These are phyloP conservation scores for Aleiodes alternator DNA, from an alignment of 2,888 invertebrate species.

Conservation along the genomic window DNA sequence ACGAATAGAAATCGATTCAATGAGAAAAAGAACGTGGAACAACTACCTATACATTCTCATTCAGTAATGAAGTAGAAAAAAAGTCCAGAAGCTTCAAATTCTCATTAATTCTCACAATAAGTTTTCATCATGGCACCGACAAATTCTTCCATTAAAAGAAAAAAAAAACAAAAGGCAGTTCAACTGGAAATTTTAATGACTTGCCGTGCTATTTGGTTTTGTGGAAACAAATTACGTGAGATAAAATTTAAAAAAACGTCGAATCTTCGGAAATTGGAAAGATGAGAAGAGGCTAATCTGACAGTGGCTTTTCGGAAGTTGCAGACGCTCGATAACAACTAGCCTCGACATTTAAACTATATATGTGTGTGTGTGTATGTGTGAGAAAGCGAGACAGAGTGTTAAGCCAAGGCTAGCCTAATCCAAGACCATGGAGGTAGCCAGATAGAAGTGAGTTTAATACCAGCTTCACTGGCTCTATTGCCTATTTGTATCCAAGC, in stretches of 20 bases:
- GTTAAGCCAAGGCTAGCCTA: slow-evolving; percentile 25
- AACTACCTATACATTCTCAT: not conserved
- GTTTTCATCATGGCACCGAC: slow-evolving; percentile 1
- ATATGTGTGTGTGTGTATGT: not conserved
- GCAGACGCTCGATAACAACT: slow-evolving; percentile 18
- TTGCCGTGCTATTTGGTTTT: not conserved
- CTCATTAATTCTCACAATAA: slow-evolving; percentile 40
- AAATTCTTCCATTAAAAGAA: too few relatives aligned
- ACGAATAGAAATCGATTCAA: slow-evolving; percentile 9
- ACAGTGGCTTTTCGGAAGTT: not conserved
- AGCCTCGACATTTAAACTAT: slow-evolving; percentile 36
- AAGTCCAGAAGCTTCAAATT: slow-evolving; percentile 36
- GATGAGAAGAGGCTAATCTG: not conserved
- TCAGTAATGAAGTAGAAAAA: slow-evolving; percentile 12
- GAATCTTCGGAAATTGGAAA: not conserved
- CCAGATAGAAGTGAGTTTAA: slow-evolving; percentile 51
- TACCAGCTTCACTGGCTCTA: slow-evolving; percentile 50
- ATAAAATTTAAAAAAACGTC: not conserved
- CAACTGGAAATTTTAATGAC: slow-evolving; percentile 2
- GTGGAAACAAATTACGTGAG: not conserved
- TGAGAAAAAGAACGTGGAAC: not conserved
- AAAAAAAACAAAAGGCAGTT: not conserved
- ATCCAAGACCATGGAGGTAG: slow-evolving; percentile 28
- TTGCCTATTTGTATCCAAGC: slow-evolving; percentile 56
- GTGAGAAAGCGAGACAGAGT: slow-evolving; percentile 26